Conservation (phyloP, 1,140 invertebrate genomes). For the Maniola jurtina region DNA sequence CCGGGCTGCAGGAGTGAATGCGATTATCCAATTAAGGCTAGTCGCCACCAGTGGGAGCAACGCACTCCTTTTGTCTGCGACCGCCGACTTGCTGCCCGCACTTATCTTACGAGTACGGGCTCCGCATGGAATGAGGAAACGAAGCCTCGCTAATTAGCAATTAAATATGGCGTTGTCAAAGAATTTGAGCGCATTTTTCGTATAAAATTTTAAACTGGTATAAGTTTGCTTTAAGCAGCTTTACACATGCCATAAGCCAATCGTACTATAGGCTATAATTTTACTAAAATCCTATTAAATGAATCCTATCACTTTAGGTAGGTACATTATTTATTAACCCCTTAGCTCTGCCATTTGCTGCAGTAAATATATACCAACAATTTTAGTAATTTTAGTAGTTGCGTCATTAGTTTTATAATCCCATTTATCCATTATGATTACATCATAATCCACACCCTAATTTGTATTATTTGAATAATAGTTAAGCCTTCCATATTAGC, state of each 20-base stretch:
- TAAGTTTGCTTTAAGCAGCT: no score
- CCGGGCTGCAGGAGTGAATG: slow-evolving; percentile 23
- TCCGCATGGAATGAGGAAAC: slow-evolving; percentile 14
- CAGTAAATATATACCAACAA: background rate
- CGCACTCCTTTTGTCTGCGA: slow-evolving; percentile 21
- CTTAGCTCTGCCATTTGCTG: no score
- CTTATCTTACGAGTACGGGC: background rate
- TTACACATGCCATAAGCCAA: no score
- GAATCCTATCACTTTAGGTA: no score
- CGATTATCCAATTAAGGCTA: slow-evolving; percentile 33
- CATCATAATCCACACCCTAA: background rate
- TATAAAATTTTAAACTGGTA: no score
- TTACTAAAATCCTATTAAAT: no score
- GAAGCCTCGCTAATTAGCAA: slow-evolving; percentile 10
- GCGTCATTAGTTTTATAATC: background rate
- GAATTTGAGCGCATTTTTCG: background rate
- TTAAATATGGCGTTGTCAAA: background rate
- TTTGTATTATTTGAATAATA: background rate
- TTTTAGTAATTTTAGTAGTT: background rate
- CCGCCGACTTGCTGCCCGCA: slow-evolving; percentile 12
- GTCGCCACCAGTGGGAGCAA: slow-evolving; percentile 27
- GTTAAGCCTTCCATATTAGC: background rate
- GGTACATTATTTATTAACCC: no score
- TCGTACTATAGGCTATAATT: no score
- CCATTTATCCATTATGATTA: background rate